A percentile compares a stretch with the other conserved stretches of the same genome.
Conservation (phyloP, 2,888 invertebrate genomes). For the Alsophila aescularia region DNA sequence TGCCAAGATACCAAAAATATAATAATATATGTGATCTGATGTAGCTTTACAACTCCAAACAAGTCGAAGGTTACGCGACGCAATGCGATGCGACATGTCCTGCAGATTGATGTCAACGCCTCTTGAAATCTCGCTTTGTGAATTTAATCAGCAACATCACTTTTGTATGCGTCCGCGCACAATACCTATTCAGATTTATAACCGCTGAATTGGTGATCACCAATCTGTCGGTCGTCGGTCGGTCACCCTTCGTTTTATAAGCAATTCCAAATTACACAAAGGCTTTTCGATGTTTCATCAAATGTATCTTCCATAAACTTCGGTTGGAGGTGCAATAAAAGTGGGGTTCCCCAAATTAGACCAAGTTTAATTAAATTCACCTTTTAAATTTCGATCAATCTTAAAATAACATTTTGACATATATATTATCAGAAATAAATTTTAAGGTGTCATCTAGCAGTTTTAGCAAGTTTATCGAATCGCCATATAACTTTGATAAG, state of each 20-base stretch:
- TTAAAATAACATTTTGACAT: neutral
- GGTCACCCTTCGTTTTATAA: conserved; percentile 61
- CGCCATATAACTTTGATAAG: conserved; percentile 4
- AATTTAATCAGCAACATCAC: conserved; percentile 67
- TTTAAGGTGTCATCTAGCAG: neutral
- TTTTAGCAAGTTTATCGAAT: neutral
- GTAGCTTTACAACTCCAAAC: conserved; percentile 36
- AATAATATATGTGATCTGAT: conserved; percentile 14
- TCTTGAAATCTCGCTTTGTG: conserved; percentile 61
- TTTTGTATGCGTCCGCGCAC: conserved; percentile 73
- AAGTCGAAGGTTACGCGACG: conserved; percentile 23
- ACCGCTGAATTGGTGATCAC: conserved; percentile 67
- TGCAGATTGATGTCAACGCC: conserved; percentile 67
- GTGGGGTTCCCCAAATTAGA: neutral
- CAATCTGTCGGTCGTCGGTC: conserved; percentile 66
- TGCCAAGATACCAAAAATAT: neutral
- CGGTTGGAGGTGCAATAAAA: conserved; percentile 13
- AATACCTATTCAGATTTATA: conserved; percentile 76
- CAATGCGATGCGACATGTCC: conserved; percentile 43
- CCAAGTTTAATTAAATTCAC: neutral
- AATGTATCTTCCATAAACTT: conserved; percentile 18
- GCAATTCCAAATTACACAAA: conserved; percentile 45
- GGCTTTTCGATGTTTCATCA: conserved; percentile 37
- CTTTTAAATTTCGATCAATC: no score
- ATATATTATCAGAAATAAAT: conserved; percentile 1